A percentile compares a stretch with the other conserved stretches of the same genome.
Conservation (phyloP, 1,140 invertebrate species). For the Drosophila malerkotliana region DNA sequence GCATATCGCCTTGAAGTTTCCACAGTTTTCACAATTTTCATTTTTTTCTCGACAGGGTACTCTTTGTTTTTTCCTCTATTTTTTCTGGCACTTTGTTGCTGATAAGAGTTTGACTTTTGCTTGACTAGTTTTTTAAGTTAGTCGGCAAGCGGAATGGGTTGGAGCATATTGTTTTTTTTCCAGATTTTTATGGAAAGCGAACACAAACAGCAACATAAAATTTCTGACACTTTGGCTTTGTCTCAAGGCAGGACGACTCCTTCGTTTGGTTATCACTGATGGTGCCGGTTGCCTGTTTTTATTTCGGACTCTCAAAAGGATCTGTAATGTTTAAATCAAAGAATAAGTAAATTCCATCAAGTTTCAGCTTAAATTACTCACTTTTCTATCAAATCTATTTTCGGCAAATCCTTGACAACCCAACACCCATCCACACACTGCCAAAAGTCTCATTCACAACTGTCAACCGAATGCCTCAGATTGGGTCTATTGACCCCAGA, state of each 20-base stretch:
- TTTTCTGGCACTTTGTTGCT: conserved; percentile 60
- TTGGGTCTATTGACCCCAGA: conserved; percentile 70
- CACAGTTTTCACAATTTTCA: conserved; percentile 19
- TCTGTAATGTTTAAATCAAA: conserved; percentile 4
- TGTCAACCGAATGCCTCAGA: conserved; percentile 52
- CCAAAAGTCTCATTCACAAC: conserved; percentile 11
- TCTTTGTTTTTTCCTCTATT: conserved; percentile 15
- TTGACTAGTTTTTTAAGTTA: conserved; percentile 70
- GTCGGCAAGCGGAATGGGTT: conserved; percentile 16
- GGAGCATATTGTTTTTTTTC: conserved; percentile 70
- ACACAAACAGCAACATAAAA: conserved; percentile 71
- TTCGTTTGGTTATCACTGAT: conserved; percentile 26
- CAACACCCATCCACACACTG: not conserved
- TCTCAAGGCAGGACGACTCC: conserved; percentile 16
- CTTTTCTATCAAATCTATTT: conserved; percentile 66
- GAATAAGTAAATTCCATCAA: conserved; percentile 9
- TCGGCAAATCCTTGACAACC: conserved; percentile 13
- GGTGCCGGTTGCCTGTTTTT: conserved; percentile 12
- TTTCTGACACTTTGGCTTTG: conserved; percentile 58
- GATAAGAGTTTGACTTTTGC: conserved; percentile 71
- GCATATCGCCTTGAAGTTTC: conserved; percentile 60
- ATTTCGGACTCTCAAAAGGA: not conserved
- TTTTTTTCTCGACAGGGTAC: not conserved
- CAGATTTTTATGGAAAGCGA: conserved; percentile 58
- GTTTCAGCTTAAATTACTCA: conserved; percentile 70